Base-by-base conservation (phyloP, 2,888 invertebrate genomes). In the Tipula lateralis region DNA sequence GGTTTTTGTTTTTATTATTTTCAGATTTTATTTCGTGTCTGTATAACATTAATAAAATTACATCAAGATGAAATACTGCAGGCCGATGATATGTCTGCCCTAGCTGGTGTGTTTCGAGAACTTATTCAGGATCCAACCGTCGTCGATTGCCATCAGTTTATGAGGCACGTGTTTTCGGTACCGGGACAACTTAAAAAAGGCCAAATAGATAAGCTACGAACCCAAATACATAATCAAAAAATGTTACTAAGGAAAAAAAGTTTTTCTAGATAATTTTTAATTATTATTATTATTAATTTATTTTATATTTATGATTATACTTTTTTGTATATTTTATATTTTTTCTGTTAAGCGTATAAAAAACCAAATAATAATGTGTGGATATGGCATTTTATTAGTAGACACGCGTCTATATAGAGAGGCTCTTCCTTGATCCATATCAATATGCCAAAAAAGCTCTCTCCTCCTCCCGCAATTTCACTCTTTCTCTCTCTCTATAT, bases 111-210 rank as follows among this genome's bases (percentile, higher is more conserved):
- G 88, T 96, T 98, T 88, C 96, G 96, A 88, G 92, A 93, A 83
- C 95, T 97, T 88, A 94, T 95, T 32, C 94, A 93, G 88, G 95
- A 95, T 89, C 93, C 94, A 85, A 93, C 93, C 87, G 95, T 95
- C 84, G 91, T 96, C 84, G 93, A 96, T 88, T 98, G 98, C 89
- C 97, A 98, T 90, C 93, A 93, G 86, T 98, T 98, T 90, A 95
- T 97, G 93, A 92, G 95, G 95, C 93, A 94, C 88, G 95, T 96
- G 89, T 97, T 97, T 90, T 94, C 93, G 91, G 92, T 95, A 89
- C 94, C 96, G 87, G 95, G 95, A 3, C 29, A 82, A 30, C 16
- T 82, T 9, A 30, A 29, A 82, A 82, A 82, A 82, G n/a, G 32
- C 16, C 82, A 82, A 82, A 30, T 82, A n/a, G 82, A 82, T 32